These are phyloP conservation scores for Lepidurus arcticus DNA, from an alignment of 1,140 invertebrate genomes.

Conservation along the genomic window DNA sequence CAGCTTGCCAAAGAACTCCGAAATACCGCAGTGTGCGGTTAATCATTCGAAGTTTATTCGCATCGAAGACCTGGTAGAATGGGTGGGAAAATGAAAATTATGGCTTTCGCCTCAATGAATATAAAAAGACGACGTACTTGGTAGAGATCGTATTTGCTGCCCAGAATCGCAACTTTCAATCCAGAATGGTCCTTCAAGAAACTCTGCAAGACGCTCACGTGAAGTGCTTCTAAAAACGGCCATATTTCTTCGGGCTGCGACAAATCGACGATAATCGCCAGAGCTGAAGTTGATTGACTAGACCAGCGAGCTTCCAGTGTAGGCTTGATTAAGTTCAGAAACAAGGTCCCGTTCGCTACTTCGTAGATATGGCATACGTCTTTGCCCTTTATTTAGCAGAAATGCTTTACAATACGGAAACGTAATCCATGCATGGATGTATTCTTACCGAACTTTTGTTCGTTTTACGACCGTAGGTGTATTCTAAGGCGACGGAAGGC, in stretches of 20 bases:
- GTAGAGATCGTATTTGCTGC: conserved; percentile 28
- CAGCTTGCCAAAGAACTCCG: background rate
- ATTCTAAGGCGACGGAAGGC: conserved; percentile 76
- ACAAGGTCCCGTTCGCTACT: conserved; percentile 62
- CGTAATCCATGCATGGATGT: background rate
- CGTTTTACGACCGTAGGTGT: conserved; percentile 72
- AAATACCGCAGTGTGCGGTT: conserved; percentile 8
- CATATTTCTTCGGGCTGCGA: conserved; percentile 19
- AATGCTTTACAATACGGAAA: background rate
- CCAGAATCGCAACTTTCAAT: conserved; percentile 18
- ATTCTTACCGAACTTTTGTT: conserved; percentile 59
- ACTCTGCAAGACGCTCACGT: background rate
- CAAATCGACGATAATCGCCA: conserved; percentile 26
- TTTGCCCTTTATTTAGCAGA: conserved; percentile 53
- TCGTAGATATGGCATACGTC: conserved; percentile 85
- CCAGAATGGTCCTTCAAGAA: background rate
- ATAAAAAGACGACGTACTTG: conserved; percentile 27
- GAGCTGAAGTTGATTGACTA: background rate
- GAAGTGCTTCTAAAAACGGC: conserved; percentile 21
- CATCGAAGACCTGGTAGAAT: conserved; percentile 23
- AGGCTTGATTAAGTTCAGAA: conserved; percentile 21
- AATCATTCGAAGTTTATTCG: conserved; percentile 24
- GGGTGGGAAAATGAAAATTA: background rate
- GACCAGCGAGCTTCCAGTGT: background rate
- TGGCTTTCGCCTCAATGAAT: background rate